A percentile compares a stretch with the other conserved stretches of the same genome.
These are phyloP conservation scores for Tangara arthus DNA, from an alignment of 2,797 vertebrate genomes.

Conservation along the genomic window DNA sequence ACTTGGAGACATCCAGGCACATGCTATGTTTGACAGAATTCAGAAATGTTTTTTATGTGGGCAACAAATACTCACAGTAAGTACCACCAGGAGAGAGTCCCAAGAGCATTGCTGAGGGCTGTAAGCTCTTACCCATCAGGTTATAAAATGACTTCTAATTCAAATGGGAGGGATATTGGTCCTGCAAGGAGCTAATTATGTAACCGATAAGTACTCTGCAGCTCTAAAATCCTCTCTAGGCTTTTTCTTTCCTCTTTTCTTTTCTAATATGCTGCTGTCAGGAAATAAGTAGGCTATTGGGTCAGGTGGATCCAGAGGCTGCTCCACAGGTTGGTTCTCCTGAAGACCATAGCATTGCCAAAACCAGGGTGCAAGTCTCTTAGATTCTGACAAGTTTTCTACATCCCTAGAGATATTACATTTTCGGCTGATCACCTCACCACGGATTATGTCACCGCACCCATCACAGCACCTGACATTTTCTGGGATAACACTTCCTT, in stretches of 20 bases:
- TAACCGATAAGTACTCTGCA: background rate
- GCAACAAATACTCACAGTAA: constrained; percentile 9
- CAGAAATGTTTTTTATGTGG: background rate
- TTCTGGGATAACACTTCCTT: constrained; percentile 14
- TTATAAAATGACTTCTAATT: background rate
- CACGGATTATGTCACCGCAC: background rate
- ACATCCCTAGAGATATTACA: background rate
- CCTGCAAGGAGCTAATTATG: background rate
- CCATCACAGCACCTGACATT: background rate
- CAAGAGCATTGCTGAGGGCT: background rate
- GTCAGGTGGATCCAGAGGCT: background rate
- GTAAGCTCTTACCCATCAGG: constrained; percentile 5
- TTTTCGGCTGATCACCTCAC: background rate
- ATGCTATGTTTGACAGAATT: background rate
- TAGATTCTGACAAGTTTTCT: background rate
- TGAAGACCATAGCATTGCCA: background rate
- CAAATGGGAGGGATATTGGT: background rate
- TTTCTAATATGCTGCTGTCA: background rate
- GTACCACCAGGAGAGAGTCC: background rate
- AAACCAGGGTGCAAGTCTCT: background rate
- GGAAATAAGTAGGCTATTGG: background rate
- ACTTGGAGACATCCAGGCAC: background rate
- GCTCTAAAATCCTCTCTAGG: background rate
- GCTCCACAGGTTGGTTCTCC: background rate
- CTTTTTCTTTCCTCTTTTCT: too few relatives aligned